Evolutionary conservation across 2,797 vertebrate species (phyloP), one percentile per base, ranked within the genome.

Genomic region (Paguma larvata): DNA sequence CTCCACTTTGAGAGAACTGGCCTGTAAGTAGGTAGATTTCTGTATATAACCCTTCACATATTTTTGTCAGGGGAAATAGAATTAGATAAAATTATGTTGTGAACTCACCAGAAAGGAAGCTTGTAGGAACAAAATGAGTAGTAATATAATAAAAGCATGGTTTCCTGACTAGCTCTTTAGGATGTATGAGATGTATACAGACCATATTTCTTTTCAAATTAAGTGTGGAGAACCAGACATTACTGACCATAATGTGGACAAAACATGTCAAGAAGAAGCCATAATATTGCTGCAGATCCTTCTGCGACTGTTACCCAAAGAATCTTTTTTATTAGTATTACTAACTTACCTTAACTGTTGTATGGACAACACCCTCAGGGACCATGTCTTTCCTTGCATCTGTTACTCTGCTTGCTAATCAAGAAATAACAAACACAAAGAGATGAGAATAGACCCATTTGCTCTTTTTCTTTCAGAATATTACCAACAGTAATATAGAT

Each of bases 81-180:
- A 82, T 96, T 86, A 92, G 38, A 83, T 95, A 90, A 83, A 94
- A 85, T 78, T 92, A 46, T 90, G 59, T 73, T 83, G 18, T 85
- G 51, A 82, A 88, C 32, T 85, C 77, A 25, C 15, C 32, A 92
- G 56, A 63, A 97, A 75, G 32, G 77, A 86, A 90, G 32, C 7
- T 80, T 78, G 0, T 92, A 78, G 27, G 48, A 85, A 65, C 15
- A 56, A 56, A 91, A 51, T 59, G 48, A 84, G 6, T 15, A 63
- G 41, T 85, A 72, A 91, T 46, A 38, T 4, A 82, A 78, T 88
- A n/a, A 82, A 92, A 93, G 15, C 59, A 44, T 3, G 65, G n/a
- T 79, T 89, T 94, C 41, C 86, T 79, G 48, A 59, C 67, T 51
- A 30, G 6, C 23, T 16, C n/a, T 85, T 95, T 62, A n/a, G 21